Conservation (phyloP, 2,797 vertebrate species). For the Myotis daubentonii region DNA sequence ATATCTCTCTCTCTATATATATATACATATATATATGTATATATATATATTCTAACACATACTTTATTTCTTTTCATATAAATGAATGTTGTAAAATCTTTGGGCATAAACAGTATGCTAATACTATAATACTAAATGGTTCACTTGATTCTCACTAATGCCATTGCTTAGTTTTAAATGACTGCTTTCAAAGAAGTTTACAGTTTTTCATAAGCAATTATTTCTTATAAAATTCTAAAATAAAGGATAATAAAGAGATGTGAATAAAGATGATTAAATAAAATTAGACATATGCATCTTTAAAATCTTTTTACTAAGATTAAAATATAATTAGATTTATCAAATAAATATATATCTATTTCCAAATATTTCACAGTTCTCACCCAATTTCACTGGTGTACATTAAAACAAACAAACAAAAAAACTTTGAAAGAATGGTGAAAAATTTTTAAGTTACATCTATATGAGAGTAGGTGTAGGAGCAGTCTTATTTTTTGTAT, state of each 20-base stretch:
- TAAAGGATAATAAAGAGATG: not conserved
- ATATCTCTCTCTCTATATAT: no score
- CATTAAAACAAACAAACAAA: not conserved
- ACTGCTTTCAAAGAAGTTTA: conserved; percentile 42
- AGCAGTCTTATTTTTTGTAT: not conserved
- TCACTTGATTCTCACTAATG: not conserved
- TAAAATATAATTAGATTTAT: not conserved
- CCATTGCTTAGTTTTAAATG: conserved; percentile 29
- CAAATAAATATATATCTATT: not conserved
- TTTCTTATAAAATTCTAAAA: conserved; percentile 9
- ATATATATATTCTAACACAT: conserved; percentile 58
- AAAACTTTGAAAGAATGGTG: not conserved
- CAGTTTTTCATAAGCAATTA: conserved; percentile 42
- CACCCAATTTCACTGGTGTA: not conserved
- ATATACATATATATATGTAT: no score
- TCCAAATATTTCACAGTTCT: not conserved
- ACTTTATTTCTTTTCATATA: conserved; percentile 73
- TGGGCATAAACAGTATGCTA: conserved; percentile 19
- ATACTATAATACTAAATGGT: not conserved
- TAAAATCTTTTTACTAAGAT: conserved; percentile 6
- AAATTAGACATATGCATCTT: conserved; percentile 35
- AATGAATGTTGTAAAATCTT: conserved; percentile 4
- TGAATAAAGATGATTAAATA: conserved; percentile 43
- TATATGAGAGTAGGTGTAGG: not conserved
- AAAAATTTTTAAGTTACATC: not conserved